Percentiles rank a stretch among this genome's conserved stretches.
phyloP scores from a whole-genome alignment of 1,140 invertebrate genomes.

The Drosophila sp. region DNA sequence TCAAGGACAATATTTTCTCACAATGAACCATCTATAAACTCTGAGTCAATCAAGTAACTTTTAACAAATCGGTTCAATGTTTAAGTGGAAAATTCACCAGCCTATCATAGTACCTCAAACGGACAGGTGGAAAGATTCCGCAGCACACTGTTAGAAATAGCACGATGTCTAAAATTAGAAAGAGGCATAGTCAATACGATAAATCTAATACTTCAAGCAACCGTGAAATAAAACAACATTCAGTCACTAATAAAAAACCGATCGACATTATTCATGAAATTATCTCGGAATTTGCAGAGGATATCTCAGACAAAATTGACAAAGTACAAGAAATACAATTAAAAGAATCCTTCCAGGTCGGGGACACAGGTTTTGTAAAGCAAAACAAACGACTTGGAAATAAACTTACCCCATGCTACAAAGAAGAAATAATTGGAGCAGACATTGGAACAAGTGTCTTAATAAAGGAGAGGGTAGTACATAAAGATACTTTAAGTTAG shows the following conservation, averaged over 20 bases:
- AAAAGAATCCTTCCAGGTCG: background rate
- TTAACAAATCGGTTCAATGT: conserved; percentile 4
- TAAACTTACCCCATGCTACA: too few species aligned
- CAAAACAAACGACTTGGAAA: too few species aligned
- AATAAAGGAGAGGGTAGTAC: conserved; percentile 8
- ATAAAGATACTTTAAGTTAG: conserved; percentile 6
- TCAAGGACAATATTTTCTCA: too few species aligned
- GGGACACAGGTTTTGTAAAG: conserved; percentile 16
- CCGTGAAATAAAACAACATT: conserved; percentile 45
- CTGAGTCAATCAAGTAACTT: conserved; percentile 15
- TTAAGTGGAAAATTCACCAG: conserved; percentile 20
- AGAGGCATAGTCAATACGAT: too few species aligned
- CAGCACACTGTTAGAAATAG: too few species aligned
- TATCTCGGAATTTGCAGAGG: background rate
- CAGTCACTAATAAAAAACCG: too few species aligned
- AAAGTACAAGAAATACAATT: background rate
- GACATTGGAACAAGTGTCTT: conserved; percentile 15
- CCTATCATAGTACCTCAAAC: too few species aligned
- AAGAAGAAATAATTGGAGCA: conserved; percentile 19
- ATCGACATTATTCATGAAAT: background rate
- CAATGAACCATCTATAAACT: too few species aligned
- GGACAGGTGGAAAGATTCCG: too few species aligned
- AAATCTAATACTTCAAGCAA: conserved; percentile 32
- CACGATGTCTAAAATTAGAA: conserved; percentile 44
- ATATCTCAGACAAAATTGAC: background rate